A percentile compares a stretch with the other conserved stretches of the same genome.
Evolutionary conservation across 2,113 vertebrate species (phyloP).

Genomic region (Tor tambroides): DNA sequence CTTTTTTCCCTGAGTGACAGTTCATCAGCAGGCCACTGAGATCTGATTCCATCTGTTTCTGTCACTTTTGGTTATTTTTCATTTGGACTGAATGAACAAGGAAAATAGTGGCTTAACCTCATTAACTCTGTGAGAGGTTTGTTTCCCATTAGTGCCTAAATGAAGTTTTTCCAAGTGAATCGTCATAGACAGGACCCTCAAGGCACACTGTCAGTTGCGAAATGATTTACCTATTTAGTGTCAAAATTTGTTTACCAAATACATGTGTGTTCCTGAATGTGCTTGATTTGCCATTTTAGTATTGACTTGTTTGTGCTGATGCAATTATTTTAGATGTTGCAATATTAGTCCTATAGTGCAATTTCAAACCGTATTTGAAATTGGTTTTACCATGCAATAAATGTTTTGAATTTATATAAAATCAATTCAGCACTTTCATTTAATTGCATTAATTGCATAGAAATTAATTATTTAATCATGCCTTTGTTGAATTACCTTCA

Average conservation of each 20-base stretch:
- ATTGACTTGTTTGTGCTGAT: neutral
- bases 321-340: neutral
- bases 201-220: neutral
- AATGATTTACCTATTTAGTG: conserved; percentile 23
- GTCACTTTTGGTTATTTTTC: conserved; percentile 58
- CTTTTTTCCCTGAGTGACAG: conserved; percentile 9
- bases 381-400: neutral
- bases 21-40: neutral
- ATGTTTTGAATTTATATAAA: neutral
- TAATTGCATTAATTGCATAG: neutral
- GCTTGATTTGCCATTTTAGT: neutral
- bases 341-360: neutral
- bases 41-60: conserved; percentile 43
- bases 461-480: too few species aligned
- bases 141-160: conserved; percentile 60
- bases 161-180: conserved; percentile 36
- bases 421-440: neutral
- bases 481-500: too few species aligned
- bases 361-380: neutral
- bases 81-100: conserved; percentile 49
- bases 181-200: conserved; percentile 7
- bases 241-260: conserved; percentile 19
- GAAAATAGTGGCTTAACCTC: conserved; percentile 57
- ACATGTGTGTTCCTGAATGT: neutral
- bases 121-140: conserved; percentile 52